Base-by-base conservation (phyloP, 2,888 invertebrate genomes). In the Hipparchia semele region DNA sequence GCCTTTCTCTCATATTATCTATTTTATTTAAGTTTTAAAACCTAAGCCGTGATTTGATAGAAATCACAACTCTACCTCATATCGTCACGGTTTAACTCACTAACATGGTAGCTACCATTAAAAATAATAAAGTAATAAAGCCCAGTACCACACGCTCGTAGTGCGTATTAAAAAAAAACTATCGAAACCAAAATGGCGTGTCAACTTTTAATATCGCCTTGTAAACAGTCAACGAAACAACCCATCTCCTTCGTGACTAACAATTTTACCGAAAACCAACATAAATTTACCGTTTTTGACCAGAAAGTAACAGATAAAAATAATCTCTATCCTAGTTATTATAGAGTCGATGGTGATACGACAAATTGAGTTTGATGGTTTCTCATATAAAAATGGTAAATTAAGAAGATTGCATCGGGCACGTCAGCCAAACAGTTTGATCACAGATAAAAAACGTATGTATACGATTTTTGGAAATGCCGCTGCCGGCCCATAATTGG, bases 401-500 rank as follows among this genome's bases (percentile, higher is more conserved):
- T 84, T 79, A 82, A 73, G 56, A 53, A 79, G 91, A 91, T 91
- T 89, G 74, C 76, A 90, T 89, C 90, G 79, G 82, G 83, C 91
- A 92, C 90, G 91, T 91, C 87, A 87, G 83, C 84, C 84, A 81
- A 86, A 82, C 83, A 81, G 83, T 86, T 84, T 87, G 91, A 92
- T 92, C 84, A 67, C 64, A 88, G 91, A 91, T 91, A 90, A 90
- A 87, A 85, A 82, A 79, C 70, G 78, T 81, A 86, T 87, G 86
- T 86, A 82, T 76, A 76, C 61, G 72, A 76, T 73, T 74, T 76
- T 76, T 76, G 73, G 75, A 76, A 77, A 90, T 86, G 82, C 90
- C 89, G 90, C 90, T 86, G 80, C 81, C 80, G 85, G 79, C 78
- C 88, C 87, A 87, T 92, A 92, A 92, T 91, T 92, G 92, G 91